Conservation (phyloP, 2,888 invertebrate genomes). For the Mythimna albipuncta region DNA sequence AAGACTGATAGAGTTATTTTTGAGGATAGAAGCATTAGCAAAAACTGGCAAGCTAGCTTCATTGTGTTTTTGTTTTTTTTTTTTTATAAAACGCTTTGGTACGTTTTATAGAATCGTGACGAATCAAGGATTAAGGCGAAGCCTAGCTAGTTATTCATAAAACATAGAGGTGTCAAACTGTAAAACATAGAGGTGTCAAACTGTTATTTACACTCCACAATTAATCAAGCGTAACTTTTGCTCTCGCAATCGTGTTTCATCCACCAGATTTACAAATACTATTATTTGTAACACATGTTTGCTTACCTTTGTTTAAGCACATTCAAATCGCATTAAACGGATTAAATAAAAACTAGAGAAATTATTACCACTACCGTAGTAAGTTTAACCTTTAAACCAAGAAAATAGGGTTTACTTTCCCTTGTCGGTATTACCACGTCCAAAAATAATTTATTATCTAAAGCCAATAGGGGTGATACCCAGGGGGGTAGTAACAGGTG, state of each 20-base stretch:
- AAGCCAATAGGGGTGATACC: conserved; percentile 66
- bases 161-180: neutral
- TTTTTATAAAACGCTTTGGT: too few species aligned
- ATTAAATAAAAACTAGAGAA: conserved; percentile 63
- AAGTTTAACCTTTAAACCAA: conserved; percentile 11
- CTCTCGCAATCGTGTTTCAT: conserved; percentile 4
- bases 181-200: neutral
- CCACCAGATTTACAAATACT: conserved; percentile 39
- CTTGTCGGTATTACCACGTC: neutral
- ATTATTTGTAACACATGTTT: conserved; percentile 65
- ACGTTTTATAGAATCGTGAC: too few species aligned
- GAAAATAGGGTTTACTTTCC: conserved; percentile 16
- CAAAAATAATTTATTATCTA: conserved; percentile 71
- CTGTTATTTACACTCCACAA: neutral
- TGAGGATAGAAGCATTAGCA: too few species aligned
- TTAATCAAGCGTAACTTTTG: neutral
- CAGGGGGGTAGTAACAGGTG: conserved; percentile 79
- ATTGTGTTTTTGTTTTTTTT: too few species aligned
- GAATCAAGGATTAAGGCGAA: too few species aligned
- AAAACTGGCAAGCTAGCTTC: too few species aligned
- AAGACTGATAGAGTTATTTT: too few species aligned
- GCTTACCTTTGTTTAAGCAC: conserved; percentile 70
- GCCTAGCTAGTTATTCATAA: neutral
- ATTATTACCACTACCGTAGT: neutral
- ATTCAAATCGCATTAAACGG: conserved; percentile 76